A percentile compares a stretch with the other conserved stretches of the same genome.
Evolutionary conservation across 2,797 vertebrate genomes (phyloP).

Genomic region (Tenualosa thibaudeaui): DNA sequence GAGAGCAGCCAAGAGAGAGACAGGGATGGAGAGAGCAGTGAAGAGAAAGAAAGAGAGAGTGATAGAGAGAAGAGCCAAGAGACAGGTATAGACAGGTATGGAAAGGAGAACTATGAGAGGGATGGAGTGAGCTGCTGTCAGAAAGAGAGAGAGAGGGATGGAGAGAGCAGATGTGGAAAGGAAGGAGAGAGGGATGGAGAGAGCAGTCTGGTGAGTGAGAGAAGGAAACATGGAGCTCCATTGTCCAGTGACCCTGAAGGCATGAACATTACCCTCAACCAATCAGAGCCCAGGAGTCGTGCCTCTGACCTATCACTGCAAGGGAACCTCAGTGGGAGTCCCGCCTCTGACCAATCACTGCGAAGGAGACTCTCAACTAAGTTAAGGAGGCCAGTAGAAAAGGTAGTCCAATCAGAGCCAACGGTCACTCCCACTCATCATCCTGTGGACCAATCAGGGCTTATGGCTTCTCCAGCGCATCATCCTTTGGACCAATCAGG

Average conservation of each 20-base stretch:
- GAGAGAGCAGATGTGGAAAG: slow-evolving; percentile 16
- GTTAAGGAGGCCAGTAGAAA: background rate
- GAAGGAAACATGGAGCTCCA: background rate
- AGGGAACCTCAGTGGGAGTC: background rate
- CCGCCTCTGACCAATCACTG: background rate
- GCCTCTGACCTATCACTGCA: background rate
- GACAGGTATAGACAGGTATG: no score
- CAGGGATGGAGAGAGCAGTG: no score
- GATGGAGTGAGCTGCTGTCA: background rate
- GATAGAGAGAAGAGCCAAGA: background rate
- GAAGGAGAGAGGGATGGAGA: background rate
- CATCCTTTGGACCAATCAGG: no score
- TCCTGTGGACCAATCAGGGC: slow-evolving; percentile 2
- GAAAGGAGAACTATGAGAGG: background rate
- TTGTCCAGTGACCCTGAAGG: no score
- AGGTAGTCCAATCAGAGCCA: background rate
- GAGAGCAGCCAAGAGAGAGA: background rate
- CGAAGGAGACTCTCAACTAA: background rate
- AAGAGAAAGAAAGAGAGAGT: background rate
- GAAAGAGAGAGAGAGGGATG: background rate
- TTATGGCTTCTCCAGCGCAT: background rate
- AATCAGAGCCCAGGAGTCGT: background rate
- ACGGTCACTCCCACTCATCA: background rate
- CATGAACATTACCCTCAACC: background rate
- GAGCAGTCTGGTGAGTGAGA: background rate